Conservation (phyloP, 1,140 invertebrate species). For the Metopolophium dirhodum region DNA sequence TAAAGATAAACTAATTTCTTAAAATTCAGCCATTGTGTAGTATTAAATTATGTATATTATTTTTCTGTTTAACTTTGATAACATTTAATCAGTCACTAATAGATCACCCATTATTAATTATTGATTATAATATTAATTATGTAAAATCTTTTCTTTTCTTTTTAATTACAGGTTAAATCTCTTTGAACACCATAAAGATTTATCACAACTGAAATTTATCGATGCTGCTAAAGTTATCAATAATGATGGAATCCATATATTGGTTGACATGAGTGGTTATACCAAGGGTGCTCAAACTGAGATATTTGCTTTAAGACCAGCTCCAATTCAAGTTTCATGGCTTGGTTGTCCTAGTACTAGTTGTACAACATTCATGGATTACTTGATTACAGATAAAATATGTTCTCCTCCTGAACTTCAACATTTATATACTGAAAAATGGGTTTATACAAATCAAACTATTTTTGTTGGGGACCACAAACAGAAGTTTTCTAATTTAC, state of each 20-base stretch:
- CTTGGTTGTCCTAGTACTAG: slow-evolving; percentile 98
- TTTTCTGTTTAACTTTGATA: background rate
- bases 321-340: slow-evolving; percentile 99
- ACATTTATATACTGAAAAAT: slow-evolving; percentile 95
- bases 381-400: slow-evolving; percentile 93
- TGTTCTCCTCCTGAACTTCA: slow-evolving; percentile 90
- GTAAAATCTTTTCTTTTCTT: background rate
- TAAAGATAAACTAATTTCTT: background rate
- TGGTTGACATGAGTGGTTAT: slow-evolving; percentile 99
- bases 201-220: slow-evolving; percentile 72
- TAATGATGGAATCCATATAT: slow-evolving; percentile 92
- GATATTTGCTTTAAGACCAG: slow-evolving; percentile 96
- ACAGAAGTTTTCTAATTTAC: slow-evolving; percentile 98
- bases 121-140: background rate
- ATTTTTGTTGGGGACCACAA: slow-evolving; percentile 99
- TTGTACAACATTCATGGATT: slow-evolving; percentile 98
- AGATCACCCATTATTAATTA: background rate
- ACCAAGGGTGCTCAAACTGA: slow-evolving; percentile 98
- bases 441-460: slow-evolving; percentile 97
- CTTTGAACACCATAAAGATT: slow-evolving; percentile 93
- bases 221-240: slow-evolving; percentile 97
- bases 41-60: background rate
- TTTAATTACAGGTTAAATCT: slow-evolving; percentile 88
- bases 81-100: background rate
- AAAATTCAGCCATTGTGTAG: background rate